Conservation (phyloP, 2,888 invertebrate genomes). For the Tolmerus cingulatus region DNA sequence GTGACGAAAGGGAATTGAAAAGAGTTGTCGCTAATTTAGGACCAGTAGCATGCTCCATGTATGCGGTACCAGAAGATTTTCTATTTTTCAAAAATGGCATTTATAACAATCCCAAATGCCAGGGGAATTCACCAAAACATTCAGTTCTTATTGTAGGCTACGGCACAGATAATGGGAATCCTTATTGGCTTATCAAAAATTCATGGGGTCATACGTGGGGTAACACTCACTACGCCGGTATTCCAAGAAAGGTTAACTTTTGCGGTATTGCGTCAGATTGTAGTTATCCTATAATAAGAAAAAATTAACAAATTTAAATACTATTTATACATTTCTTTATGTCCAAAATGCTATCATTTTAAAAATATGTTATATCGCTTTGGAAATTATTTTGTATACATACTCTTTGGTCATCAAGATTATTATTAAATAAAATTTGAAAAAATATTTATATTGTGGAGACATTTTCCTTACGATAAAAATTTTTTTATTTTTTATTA, state of each 20-base stretch:
- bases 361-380: no score
- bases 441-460: no score
- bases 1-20: constrained; percentile 74
- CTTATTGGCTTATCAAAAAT: constrained; percentile 49
- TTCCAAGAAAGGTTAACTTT: constrained; percentile 40
- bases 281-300: constrained; percentile 56
- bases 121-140: constrained; percentile 72
- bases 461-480: no score
- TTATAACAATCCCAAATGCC: constrained; percentile 78
- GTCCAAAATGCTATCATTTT: no score
- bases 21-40: constrained; percentile 79
- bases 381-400: no score
- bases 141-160: constrained; percentile 62
- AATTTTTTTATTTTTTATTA: no score
- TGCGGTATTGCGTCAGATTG: constrained; percentile 45
- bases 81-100: constrained; percentile 79
- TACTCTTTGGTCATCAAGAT: no score
- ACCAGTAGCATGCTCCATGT: constrained; percentile 84
- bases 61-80: constrained; percentile 79
- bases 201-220: constrained; percentile 48
- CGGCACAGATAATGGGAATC: constrained; percentile 33
- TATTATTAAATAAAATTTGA: no score
- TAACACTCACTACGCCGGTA: constrained; percentile 43
- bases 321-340: not conserved
- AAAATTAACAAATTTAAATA: not conserved